phyloP scores from a whole-genome alignment of 2,113 vertebrate genomes.

The Sylvicapra grimmia region DNA sequence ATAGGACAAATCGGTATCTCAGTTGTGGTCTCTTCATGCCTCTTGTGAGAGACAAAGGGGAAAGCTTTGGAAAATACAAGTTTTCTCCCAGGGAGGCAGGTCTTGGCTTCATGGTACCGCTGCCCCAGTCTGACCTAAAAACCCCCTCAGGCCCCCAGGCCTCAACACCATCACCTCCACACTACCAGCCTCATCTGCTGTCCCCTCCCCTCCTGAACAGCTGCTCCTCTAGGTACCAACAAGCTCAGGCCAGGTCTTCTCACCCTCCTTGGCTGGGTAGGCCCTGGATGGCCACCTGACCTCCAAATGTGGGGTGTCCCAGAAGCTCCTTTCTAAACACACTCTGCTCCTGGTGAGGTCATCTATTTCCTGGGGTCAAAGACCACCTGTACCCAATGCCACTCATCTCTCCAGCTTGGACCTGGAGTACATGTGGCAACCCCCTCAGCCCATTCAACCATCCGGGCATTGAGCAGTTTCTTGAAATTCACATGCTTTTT shows the following conservation, averaged over 20 bases:
- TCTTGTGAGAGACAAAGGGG: neutral
- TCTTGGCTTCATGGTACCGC: neutral
- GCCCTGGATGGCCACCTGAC: neutral
- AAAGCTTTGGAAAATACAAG: neutral
- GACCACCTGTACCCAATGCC: neutral
- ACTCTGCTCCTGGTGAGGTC: neutral
- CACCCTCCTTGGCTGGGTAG: neutral
- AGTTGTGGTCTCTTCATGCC: neutral
- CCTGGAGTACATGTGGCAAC: neutral
- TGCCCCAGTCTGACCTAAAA: neutral
- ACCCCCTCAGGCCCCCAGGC: neutral
- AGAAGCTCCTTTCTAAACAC: neutral
- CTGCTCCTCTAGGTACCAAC: neutral
- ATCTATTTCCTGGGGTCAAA: neutral
- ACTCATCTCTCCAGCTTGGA: neutral
- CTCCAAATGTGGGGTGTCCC: neutral
- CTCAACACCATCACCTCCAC: neutral
- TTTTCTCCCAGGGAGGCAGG: neutral
- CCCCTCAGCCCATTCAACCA: neutral
- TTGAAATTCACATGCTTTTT: neutral
- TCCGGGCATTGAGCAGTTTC: fast-evolving
- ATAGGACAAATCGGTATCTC: neutral
- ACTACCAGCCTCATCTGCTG: neutral
- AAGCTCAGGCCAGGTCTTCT: neutral
- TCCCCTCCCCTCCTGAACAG: neutral